A percentile compares a stretch with the other conserved stretches of the same genome.
Conservation (phyloP, 2,888 invertebrate species). For the Drosophila demipolita region DNA sequence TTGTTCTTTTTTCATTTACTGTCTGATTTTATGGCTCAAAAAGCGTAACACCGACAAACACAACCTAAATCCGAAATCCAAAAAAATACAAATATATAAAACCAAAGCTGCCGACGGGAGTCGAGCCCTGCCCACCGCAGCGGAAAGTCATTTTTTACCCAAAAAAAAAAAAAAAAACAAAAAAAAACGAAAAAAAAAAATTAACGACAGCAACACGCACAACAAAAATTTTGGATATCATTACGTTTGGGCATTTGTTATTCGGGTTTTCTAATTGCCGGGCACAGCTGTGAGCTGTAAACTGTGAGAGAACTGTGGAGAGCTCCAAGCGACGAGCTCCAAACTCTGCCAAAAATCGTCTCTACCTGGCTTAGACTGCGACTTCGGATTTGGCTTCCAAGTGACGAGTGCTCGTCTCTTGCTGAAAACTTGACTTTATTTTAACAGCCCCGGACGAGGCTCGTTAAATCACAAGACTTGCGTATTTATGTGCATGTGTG, state of each 20-base stretch:
- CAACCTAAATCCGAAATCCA: constrained; percentile 48
- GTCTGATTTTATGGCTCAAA: constrained; percentile 77
- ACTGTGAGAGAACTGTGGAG: constrained; percentile 20
- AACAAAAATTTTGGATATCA: constrained; percentile 26
- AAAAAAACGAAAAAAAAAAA: neutral
- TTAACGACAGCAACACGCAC: constrained; percentile 17
- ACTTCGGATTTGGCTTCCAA: neutral
- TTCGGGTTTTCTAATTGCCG: constrained; percentile 58
- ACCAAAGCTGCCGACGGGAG: constrained; percentile 45
- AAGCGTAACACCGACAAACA: constrained; percentile 67
- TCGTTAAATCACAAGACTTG: constrained; percentile 43
- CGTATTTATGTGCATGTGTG: neutral
- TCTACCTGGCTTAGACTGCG: constrained; percentile 34
- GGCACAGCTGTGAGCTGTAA: constrained; percentile 39
- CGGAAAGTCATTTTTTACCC: constrained; percentile 71
- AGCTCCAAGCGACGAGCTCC: neutral
- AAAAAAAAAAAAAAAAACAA: constrained; percentile 7
- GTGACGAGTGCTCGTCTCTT: constrained; percentile 1
- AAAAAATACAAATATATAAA: constrained; percentile 32
- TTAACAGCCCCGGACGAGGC: constrained; percentile 52
- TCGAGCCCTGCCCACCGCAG: constrained; percentile 66
- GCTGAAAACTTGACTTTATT: constrained; percentile 48
- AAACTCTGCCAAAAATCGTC: constrained; percentile 45
- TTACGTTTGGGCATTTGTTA: constrained; percentile 34
- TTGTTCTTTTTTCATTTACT: constrained; percentile 54